Evolutionary conservation across 2,888 invertebrate species (phyloP).

Genomic region (Tineola bisselliella): DNA sequence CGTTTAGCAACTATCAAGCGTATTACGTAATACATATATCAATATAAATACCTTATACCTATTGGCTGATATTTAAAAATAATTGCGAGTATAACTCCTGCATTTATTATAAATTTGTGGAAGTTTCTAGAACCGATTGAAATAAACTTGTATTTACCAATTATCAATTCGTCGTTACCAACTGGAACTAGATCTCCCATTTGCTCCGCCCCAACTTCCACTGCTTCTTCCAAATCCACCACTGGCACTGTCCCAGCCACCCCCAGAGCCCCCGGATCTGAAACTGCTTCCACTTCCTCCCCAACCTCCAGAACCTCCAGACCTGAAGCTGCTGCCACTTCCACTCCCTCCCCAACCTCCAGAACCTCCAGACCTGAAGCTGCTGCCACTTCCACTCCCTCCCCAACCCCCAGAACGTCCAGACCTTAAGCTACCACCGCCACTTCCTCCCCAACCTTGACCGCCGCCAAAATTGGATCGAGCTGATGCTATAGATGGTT

Average conservation of each 20-base stretch:
- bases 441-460: slow-evolving; percentile 20
- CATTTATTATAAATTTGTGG: too few species aligned
- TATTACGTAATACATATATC: too few species aligned
- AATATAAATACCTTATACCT: too few species aligned
- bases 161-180: not conserved
- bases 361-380: not conserved
- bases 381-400: not conserved
- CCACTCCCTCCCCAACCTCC: slow-evolving; percentile 15
- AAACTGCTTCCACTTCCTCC: not conserved
- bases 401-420: slow-evolving; percentile 19
- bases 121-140: not conserved
- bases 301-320: slow-evolving; percentile 11
- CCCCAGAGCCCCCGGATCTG: not conserved
- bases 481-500: slow-evolving; percentile 14
- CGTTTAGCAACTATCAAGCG: too few species aligned
- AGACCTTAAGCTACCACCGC: not conserved
- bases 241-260: not conserved
- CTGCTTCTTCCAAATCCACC: not conserved
- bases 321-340: slow-evolving; percentile 5
- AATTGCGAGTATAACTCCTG: too few species aligned
- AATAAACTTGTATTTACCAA: not conserved
- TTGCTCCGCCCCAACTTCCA: not conserved
- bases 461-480: slow-evolving; percentile 15
- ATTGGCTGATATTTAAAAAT: too few species aligned
- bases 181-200: not conserved